Percentiles rank a stretch among this genome's conserved stretches.
Evolutionary conservation across 2,888 invertebrate genomes (phyloP).

Genomic region (Lepetodrilus schrolli): DNA sequence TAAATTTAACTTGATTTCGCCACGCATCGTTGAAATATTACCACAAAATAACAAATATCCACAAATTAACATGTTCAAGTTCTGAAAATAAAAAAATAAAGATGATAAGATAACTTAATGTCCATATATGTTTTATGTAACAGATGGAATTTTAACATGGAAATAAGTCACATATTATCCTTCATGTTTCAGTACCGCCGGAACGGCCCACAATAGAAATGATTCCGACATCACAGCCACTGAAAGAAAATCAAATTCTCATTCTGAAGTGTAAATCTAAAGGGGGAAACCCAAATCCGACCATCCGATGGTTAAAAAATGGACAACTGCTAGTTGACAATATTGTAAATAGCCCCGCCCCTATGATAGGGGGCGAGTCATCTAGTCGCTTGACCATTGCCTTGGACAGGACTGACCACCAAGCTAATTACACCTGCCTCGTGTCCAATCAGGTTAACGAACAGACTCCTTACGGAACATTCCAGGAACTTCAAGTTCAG

Average conservation of each 20-base stretch:
- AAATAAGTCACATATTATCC: too few species aligned
- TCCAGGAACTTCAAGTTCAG: constrained; percentile 52
- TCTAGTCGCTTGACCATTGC: constrained; percentile 46
- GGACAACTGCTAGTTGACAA: constrained; percentile 41
- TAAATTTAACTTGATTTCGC: neutral
- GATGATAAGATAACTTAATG: too few species aligned
- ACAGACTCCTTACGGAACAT: constrained; percentile 45
- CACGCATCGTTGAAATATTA: too few species aligned
- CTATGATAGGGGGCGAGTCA: constrained; percentile 37
- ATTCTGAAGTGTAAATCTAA: constrained; percentile 57
- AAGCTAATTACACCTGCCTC: constrained; percentile 60
- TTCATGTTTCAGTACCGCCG: constrained; percentile 61
- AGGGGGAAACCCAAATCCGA: constrained; percentile 63
- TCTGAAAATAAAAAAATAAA: too few species aligned
- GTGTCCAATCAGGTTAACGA: constrained; percentile 60
- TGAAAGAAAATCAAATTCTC: constrained; percentile 55
- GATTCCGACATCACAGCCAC: constrained; percentile 41
- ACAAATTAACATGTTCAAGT: too few species aligned
- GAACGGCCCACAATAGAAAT: constrained; percentile 47
- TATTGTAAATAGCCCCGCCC: constrained; percentile 21
- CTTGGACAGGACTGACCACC: constrained; percentile 53
- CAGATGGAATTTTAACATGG: too few species aligned
- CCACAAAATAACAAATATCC: too few species aligned
- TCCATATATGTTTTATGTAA: too few species aligned
- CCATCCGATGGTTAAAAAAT: constrained; percentile 58